Base-by-base conservation (phyloP, 2,888 invertebrate species). In the Holacanthella duospinosa region DNA sequence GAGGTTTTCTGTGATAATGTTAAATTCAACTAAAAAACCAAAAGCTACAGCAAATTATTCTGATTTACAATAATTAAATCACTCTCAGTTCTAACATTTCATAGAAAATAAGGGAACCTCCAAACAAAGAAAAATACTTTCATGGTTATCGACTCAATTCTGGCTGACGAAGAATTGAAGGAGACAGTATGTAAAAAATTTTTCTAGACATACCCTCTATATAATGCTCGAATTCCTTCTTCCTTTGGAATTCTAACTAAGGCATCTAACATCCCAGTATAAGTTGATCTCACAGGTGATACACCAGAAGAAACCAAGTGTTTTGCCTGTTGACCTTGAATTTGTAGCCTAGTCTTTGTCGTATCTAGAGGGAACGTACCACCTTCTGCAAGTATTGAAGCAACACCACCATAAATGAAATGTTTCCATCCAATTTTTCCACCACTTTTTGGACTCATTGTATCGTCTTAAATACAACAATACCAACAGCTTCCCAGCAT, bases 361-460 rank as follows among this genome's bases (percentile, higher is more conserved):
- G 93, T 91, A 78, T 95, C 95, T 73, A 95, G 88, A n/a, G 94
- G 94, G 80, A 94, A 95, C 48, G 94, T 95, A 71, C 93, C 92
- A 79, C 90, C 89, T 82, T 95, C 94, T 63, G 94, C 94, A 72
- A 88, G 85, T 74, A 93, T 90, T 70, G 93, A 93, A 77, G 94
- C 93, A 74, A 93, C 77, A 71, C 94, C 94, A 77, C 94, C 94
- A 81, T 92, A 94, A 75, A 93, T 82, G 81, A 94, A 95, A 76
- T 93, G 93, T 80, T 90, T 85, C 92, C 93, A 93, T 25, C 67
- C 68, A 26, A 68, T 64, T 25, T 29, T 27, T n/a, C 66, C 69
- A 55, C 69, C 71, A 60, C 69, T 71, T 66, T 65, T 66, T 1
- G 71, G 71, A 55, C 69, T 69, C 71, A 71, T 71, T 63, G 61